These are phyloP conservation scores for Lasioglossum villosulum DNA, from an alignment of 2,888 invertebrate species.

Conservation along the genomic window DNA sequence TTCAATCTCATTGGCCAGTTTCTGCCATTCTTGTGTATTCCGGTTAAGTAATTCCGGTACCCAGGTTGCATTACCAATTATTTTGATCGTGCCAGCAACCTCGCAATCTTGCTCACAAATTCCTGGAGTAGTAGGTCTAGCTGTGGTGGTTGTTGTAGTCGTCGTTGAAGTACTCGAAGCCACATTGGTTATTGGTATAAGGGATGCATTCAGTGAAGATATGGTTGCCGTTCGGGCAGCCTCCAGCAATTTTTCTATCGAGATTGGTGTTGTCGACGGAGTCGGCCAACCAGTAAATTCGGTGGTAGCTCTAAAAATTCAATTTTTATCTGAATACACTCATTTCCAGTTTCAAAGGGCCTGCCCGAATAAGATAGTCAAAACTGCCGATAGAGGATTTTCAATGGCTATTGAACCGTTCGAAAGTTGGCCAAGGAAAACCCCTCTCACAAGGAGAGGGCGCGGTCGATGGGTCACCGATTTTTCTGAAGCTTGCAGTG, in stretches of 20 bases:
- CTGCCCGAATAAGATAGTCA: no score
- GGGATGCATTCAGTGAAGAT: slow-evolving; percentile 85
- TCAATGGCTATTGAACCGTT: no score
- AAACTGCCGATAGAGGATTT: no score
- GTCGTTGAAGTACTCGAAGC: slow-evolving; percentile 88
- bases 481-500: no score
- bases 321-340: not conserved
- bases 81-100: slow-evolving; percentile 93
- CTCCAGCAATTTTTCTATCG: slow-evolving; percentile 92
- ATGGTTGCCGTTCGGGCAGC: slow-evolving; percentile 88
- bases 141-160: slow-evolving; percentile 90
- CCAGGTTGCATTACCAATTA: slow-evolving; percentile 91
- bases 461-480: no score
- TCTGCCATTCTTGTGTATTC: slow-evolving; percentile 94
- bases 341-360: not conserved
- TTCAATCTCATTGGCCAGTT: slow-evolving; percentile 92
- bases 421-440: no score
- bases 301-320: slow-evolving; percentile 89
- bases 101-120: slow-evolving; percentile 92
- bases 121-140: slow-evolving; percentile 91
- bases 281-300: slow-evolving; percentile 97
- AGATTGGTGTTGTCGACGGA: slow-evolving; percentile 93
- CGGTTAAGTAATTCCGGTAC: slow-evolving; percentile 94
- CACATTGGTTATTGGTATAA: slow-evolving; percentile 84
- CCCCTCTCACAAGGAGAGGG: no score